These are phyloP conservation scores for Synergus japonicus DNA, from an alignment of 2,888 invertebrate genomes.

Conservation along the genomic window DNA sequence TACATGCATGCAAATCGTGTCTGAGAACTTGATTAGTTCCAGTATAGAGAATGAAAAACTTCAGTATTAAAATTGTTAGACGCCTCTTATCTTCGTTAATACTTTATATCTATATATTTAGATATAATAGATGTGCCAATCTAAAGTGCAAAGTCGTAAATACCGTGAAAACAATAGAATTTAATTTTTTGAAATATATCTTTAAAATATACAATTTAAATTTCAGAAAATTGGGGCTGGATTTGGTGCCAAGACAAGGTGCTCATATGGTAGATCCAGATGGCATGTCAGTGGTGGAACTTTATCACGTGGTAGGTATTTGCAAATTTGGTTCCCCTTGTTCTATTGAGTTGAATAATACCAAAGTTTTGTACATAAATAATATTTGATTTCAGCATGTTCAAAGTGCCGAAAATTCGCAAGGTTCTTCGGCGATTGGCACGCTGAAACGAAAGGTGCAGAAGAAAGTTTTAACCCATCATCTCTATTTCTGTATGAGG, in stretches of 20 bases:
- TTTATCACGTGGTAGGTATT: slow-evolving; percentile 87
- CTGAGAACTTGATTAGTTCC: not conserved
- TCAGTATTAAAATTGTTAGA: not conserved
- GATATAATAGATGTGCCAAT: not conserved
- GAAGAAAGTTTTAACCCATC: slow-evolving; percentile 84
- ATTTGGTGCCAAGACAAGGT: slow-evolving; percentile 93
- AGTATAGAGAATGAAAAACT: not conserved
- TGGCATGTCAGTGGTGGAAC: slow-evolving; percentile 91
- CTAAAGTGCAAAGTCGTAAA: not conserved
- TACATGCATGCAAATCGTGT: not conserved
- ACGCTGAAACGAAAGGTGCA: slow-evolving; percentile 80
- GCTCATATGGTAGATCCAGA: slow-evolving; percentile 94
- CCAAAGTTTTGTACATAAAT: slow-evolving; percentile 16
- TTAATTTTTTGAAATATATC: not conserved
- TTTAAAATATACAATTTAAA: slow-evolving; percentile 44
- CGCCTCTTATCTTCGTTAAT: too few species aligned
- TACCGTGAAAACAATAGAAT: not conserved
- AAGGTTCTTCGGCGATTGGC: slow-evolving; percentile 79
- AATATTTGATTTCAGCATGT: slow-evolving; percentile 76
- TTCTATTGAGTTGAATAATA: not conserved
- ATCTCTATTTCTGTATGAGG: slow-evolving; percentile 91
- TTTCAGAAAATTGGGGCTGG: slow-evolving; percentile 92
- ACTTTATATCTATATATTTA: too few species aligned
- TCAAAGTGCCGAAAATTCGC: slow-evolving; percentile 79
- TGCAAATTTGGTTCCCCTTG: not conserved